phyloP scores from a whole-genome alignment of 2,797 vertebrate genomes.

The Eleutherodactylus coqui region DNA sequence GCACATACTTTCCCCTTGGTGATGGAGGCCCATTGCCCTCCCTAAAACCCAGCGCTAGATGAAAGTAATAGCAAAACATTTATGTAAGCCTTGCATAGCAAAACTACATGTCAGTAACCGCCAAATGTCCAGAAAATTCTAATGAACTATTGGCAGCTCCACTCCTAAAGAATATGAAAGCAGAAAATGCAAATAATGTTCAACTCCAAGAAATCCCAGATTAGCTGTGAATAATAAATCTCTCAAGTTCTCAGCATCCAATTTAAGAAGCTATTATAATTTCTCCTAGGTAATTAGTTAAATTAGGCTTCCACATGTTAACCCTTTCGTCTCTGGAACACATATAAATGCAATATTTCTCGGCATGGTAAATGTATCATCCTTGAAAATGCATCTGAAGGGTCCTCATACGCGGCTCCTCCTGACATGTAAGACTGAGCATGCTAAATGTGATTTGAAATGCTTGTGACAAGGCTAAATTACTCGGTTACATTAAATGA shows the following conservation, averaged over 20 bases:
- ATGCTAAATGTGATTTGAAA: background rate
- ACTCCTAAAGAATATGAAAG: background rate
- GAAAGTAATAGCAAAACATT: background rate
- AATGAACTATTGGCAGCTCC: background rate
- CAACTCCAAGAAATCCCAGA: background rate
- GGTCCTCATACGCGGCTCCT: background rate
- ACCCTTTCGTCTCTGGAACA: background rate
- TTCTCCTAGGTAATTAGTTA: slow-evolving; percentile 9
- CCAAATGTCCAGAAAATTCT: background rate
- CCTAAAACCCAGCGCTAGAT: background rate
- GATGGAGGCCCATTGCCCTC: too few species aligned
- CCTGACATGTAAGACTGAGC: background rate
- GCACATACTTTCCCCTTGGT: too few species aligned
- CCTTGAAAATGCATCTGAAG: background rate
- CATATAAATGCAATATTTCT: background rate
- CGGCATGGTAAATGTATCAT: background rate
- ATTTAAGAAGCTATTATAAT: slow-evolving; percentile 22
- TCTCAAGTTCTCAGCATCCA: background rate
- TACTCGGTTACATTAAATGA: background rate
- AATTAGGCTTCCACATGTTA: slow-evolving; percentile 19
- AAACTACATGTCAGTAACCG: background rate
- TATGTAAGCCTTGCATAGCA: background rate
- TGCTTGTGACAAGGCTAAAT: slow-evolving; percentile 13
- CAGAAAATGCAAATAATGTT: background rate
- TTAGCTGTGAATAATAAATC: slow-evolving; percentile 21